A percentile compares a stretch with the other conserved stretches of the same genome.
phyloP scores from a whole-genome alignment of 2,797 vertebrate species.

The Cynodonichthys magdalenae region DNA sequence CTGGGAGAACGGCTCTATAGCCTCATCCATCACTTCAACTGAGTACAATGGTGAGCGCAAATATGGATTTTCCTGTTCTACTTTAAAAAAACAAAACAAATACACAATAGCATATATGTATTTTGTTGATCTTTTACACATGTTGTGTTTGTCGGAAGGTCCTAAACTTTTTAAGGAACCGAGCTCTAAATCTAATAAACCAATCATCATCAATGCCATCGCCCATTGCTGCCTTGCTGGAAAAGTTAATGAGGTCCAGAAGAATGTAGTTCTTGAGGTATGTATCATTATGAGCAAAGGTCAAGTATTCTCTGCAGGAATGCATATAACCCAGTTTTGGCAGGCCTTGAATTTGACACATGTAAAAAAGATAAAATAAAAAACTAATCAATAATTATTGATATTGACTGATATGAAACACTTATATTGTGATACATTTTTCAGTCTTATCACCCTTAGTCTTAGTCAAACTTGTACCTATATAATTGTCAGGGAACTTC shows the following conservation, averaged over 20 bases:
- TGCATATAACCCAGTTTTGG: too few relatives aligned
- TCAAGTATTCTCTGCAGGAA: too few relatives aligned
- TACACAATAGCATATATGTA: neutral
- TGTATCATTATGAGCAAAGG: too few relatives aligned
- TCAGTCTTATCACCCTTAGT: too few relatives aligned
- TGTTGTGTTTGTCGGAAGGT: slow-evolving; percentile 73
- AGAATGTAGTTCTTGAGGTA: slow-evolving; percentile 93
- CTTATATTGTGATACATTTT: too few relatives aligned
- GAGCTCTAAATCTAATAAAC: slow-evolving; percentile 98
- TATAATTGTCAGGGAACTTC: neutral
- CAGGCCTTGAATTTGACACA: too few relatives aligned
- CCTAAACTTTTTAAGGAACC: slow-evolving; percentile 98
- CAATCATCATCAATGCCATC: slow-evolving; percentile 96
- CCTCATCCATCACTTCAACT: slow-evolving; percentile 93
- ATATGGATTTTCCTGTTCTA: neutral
- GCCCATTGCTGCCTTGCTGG: slow-evolving; percentile 97
- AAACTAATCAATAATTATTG: too few relatives aligned
- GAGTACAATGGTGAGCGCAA: slow-evolving; percentile 91
- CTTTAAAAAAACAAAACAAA: neutral
- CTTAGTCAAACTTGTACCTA: neutral
- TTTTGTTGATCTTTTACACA: neutral
- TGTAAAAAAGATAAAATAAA: too few relatives aligned
- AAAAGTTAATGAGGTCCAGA: slow-evolving; percentile 94
- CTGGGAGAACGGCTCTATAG: slow-evolving; percentile 95
- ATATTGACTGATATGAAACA: too few relatives aligned